phyloP scores from a whole-genome alignment of 2,113 vertebrate species.

The Butorides virescens region DNA sequence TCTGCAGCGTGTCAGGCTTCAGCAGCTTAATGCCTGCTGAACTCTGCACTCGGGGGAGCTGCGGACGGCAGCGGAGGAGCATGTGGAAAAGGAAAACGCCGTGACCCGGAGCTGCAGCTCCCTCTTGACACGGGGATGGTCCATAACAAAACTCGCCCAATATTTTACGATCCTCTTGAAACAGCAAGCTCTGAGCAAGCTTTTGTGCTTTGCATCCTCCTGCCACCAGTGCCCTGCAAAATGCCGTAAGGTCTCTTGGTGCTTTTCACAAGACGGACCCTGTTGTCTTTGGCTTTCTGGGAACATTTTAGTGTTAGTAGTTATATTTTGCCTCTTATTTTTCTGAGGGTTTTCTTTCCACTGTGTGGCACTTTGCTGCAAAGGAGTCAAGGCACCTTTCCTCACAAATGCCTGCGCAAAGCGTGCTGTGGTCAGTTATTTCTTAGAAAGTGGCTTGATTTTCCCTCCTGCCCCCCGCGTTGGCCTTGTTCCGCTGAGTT shows the following conservation, averaged over 20 bases:
- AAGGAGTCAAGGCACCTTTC: neutral
- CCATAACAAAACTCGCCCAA: rapidly evolving
- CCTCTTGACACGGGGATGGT: neutral
- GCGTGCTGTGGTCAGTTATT: neutral
- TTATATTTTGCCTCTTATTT: neutral
- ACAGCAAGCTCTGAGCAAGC: neutral
- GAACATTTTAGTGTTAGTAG: neutral
- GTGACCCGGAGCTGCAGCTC: neutral
- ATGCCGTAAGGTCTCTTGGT: neutral
- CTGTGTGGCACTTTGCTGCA: rapidly evolving
- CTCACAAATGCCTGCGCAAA: neutral
- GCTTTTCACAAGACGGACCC: neutral
- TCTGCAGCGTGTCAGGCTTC: neutral
- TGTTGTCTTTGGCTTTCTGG: neutral
- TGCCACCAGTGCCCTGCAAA: neutral
- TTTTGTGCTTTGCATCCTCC: neutral
- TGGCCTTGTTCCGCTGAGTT: neutral
- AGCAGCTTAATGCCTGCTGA: neutral
- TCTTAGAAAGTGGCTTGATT: neutral
- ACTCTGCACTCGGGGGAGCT: neutral
- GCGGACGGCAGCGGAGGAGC: rapidly evolving
- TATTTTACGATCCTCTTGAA: rapidly evolving
- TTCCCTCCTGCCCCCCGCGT: rapidly evolving
- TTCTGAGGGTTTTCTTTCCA: neutral
- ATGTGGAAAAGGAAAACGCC: neutral